Percentiles rank a stretch among this genome's conserved stretches.
Evolutionary conservation across 2,797 vertebrate species (phyloP).

Genomic region (Sebastiscus albofasciatus): DNA sequence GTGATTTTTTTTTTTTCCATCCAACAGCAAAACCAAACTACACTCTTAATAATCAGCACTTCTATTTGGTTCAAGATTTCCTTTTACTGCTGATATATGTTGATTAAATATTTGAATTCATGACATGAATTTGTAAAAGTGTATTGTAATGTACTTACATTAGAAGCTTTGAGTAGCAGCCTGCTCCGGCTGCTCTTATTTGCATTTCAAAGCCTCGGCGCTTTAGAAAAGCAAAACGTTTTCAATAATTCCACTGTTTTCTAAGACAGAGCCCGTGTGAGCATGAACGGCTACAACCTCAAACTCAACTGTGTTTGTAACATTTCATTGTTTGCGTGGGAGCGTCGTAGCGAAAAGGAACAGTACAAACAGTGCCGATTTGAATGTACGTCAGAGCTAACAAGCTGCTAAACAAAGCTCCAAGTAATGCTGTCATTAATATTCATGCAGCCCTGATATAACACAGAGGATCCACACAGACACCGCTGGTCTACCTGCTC

Average conservation of each 20-base stretch:
- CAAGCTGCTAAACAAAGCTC: slow-evolving; percentile 49
- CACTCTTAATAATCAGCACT: neutral
- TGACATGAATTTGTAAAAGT: neutral
- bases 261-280: neutral
- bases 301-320: neutral
- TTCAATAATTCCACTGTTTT: neutral
- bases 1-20: neutral
- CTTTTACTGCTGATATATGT: neutral
- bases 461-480: neutral
- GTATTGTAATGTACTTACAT: neutral
- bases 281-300: neutral
- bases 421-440: slow-evolving; percentile 31
- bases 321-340: slow-evolving; percentile 15
- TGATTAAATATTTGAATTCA: slow-evolving; percentile 5
- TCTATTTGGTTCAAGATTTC: neutral
- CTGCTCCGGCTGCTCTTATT: neutral
- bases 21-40: neutral
- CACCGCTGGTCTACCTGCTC: neutral
- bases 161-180: neutral
- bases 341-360: neutral
- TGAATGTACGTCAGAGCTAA: slow-evolving; percentile 22
- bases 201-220: neutral
- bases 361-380: slow-evolving; percentile 30
- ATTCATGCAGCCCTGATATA: slow-evolving; percentile 38
- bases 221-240: neutral